Conservation (phyloP, 2,113 vertebrate genomes). For the Carettochelys insculpta region DNA sequence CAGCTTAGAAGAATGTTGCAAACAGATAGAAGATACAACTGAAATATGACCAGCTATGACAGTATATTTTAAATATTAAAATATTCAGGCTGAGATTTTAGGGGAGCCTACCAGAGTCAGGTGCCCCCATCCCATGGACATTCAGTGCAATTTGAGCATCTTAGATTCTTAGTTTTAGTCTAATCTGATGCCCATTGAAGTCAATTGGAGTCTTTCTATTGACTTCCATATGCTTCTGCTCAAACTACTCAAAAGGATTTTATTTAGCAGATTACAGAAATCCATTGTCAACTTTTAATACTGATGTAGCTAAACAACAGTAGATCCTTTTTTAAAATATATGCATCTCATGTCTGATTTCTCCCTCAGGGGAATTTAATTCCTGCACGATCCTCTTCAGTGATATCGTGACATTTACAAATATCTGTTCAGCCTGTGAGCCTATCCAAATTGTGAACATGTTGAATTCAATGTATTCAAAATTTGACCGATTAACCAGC, state of each 20-base stretch:
- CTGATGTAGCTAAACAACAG: background rate
- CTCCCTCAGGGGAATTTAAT: conserved; percentile 78
- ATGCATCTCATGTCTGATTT: background rate
- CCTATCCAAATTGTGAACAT: conserved; percentile 80
- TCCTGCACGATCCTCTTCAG: conserved; percentile 83
- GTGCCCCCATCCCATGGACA: background rate
- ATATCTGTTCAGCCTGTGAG: conserved; percentile 81
- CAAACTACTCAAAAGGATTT: background rate
- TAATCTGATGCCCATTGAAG: background rate
- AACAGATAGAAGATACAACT: background rate
- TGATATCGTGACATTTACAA: conserved; percentile 84
- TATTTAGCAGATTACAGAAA: background rate
- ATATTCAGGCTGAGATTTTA: background rate
- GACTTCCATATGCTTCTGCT: background rate
- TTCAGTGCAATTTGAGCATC: background rate
- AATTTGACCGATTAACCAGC: conserved; percentile 76
- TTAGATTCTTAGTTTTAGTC: background rate
- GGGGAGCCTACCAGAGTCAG: background rate
- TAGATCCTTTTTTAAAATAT: background rate
- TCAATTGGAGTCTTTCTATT: background rate
- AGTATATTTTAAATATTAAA: background rate
- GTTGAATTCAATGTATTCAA: conserved; percentile 84
- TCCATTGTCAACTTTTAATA: background rate
- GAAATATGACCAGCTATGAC: background rate
- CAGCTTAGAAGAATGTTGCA: background rate